Conservation (phyloP, 2,113 vertebrate genomes). For the Plotosus lineatus region DNA sequence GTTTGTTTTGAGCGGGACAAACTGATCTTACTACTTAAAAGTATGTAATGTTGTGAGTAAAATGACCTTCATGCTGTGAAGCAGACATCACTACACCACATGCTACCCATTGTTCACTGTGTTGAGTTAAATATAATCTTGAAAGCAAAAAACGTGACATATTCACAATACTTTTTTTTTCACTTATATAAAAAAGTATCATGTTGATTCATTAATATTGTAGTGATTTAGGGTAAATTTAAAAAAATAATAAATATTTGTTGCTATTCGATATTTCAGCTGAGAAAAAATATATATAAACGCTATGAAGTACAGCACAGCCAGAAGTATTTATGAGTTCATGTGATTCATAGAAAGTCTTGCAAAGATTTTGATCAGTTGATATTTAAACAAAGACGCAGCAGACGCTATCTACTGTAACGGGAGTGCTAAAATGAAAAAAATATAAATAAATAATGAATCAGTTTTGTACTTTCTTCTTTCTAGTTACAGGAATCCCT, state of each 20-base stretch:
- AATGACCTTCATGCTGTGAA: neutral
- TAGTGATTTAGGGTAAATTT: neutral
- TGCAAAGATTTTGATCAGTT: neutral
- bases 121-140: too few species aligned
- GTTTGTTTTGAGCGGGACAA: too few species aligned
- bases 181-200: neutral
- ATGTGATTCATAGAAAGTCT: neutral
- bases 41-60: neutral
- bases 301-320: neutral
- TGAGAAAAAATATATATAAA: neutral
- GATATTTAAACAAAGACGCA: neutral
- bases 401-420: slow-evolving; percentile 6
- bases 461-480: neutral
- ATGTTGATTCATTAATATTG: neutral
- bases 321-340: neutral
- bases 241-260: neutral
- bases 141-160: too few species aligned
- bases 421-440: neutral
- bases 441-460: slow-evolving; percentile 35
- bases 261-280: neutral
- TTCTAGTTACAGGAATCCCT: too few species aligned
- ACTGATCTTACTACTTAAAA: too few species aligned
- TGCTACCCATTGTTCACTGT: too few species aligned
- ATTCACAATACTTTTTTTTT: neutral
- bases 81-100: too few species aligned